Conservation (phyloP, 1,140 invertebrate genomes). For the Diorhabda carinulata region DNA sequence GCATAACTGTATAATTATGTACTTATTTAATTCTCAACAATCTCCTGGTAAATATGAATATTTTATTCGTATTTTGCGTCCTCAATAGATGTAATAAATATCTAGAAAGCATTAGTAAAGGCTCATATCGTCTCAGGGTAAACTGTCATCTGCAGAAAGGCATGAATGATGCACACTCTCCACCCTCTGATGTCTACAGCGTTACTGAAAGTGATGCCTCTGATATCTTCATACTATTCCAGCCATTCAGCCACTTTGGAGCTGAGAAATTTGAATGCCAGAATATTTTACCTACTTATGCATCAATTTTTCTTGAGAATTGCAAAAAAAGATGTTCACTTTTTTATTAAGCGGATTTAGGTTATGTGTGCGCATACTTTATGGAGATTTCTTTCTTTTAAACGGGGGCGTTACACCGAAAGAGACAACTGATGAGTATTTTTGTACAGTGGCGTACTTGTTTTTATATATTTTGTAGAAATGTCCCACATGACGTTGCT, state of each 20-base stretch:
- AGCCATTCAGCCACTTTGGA: conserved; percentile 16
- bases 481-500: no score
- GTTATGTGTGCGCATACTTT: background rate
- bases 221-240: conserved; percentile 18
- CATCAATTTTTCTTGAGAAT: conserved; percentile 16
- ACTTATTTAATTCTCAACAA: no score
- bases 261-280: conserved; percentile 13
- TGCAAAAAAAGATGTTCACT: conserved; percentile 8
- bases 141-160: conserved; percentile 22
- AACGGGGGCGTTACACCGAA: background rate
- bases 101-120: conserved; percentile 18
- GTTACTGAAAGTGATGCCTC: conserved; percentile 22
- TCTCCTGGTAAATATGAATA: no score
- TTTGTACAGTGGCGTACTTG: no score
- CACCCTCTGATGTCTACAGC: conserved; percentile 10
- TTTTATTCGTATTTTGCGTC: background rate
- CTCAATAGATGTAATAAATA: conserved; percentile 19
- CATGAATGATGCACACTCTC: conserved; percentile 23
- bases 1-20: no score
- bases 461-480: no score
- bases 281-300: conserved; percentile 16
- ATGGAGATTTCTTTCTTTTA: conserved; percentile 2
- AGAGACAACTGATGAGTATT: no score
- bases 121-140: conserved; percentile 18
- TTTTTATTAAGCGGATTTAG: conserved; percentile 11